phyloP scores from a whole-genome alignment of 2,888 invertebrate genomes.

The Entomobrya multifasciata region DNA sequence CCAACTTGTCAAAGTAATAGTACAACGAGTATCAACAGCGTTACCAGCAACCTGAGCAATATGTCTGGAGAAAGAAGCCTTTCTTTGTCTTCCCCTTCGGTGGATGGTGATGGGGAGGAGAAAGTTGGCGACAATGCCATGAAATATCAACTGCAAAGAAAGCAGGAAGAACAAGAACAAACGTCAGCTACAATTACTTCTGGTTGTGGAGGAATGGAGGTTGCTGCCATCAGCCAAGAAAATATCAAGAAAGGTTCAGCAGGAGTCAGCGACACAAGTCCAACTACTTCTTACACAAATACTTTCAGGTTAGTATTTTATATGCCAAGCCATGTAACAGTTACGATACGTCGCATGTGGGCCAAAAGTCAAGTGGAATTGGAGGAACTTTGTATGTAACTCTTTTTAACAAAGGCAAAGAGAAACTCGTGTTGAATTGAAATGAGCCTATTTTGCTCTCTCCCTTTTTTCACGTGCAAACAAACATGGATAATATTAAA shows the following conservation, averaged over 20 bases:
- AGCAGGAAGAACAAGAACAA: not conserved
- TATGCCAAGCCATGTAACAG: too few species aligned
- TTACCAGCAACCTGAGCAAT: constrained; percentile 60
- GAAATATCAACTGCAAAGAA: not conserved
- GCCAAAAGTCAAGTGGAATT: not conserved
- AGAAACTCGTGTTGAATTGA: constrained; percentile 49
- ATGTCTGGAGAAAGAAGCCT: constrained; percentile 39
- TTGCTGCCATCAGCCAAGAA: constrained; percentile 39
- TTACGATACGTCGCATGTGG: not conserved
- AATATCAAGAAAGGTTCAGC: constrained; percentile 42
- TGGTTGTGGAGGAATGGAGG: not conserved
- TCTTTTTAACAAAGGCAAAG: not conserved
- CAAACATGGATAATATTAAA: not conserved
- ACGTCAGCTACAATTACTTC: constrained; percentile 28
- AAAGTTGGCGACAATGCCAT: not conserved
- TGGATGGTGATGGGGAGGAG: not conserved
- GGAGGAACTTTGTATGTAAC: not conserved
- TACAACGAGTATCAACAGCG: constrained; percentile 44
- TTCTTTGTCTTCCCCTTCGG: constrained; percentile 40
- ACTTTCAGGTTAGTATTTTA: constrained; percentile 42
- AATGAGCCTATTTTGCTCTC: constrained; percentile 43
- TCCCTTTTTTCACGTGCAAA: constrained; percentile 3
- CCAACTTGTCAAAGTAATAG: constrained; percentile 56
- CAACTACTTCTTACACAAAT: constrained; percentile 40
- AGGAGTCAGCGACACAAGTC: constrained; percentile 14